Evolutionary conservation across 2,113 vertebrate genomes (phyloP).

Genomic region (Thryonomys swinderianus): DNA sequence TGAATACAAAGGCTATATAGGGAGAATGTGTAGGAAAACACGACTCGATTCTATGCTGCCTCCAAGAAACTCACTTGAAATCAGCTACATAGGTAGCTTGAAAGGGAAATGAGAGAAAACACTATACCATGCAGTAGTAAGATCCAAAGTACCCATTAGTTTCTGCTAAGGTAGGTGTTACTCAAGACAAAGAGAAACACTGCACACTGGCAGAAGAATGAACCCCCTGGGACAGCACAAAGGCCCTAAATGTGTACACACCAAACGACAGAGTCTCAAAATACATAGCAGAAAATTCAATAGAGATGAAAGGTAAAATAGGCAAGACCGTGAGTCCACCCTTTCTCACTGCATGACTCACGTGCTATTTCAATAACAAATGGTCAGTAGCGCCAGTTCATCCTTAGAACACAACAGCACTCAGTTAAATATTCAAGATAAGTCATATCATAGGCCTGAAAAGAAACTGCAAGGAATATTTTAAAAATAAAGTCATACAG

Average conservation of each 20-base stretch:
- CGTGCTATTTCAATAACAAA: not conserved
- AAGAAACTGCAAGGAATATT: not conserved
- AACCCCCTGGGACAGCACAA: not conserved
- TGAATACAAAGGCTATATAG: not conserved
- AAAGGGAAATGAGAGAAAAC: not conserved
- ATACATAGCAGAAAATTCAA: not conserved
- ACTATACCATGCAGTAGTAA: not conserved
- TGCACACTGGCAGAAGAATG: not conserved
- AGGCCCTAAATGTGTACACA: not conserved
- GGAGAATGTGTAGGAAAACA: not conserved
- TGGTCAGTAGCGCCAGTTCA: not conserved
- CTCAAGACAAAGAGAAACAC: not conserved
- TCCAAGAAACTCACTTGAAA: not conserved
- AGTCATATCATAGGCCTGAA: not conserved
- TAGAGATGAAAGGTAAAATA: not conserved
- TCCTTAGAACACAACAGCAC: not conserved
- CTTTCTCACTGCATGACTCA: not conserved
- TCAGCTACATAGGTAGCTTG: not conserved
- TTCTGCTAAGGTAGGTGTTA: not conserved
- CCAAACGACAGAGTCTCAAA: not conserved
- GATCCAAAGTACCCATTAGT: not conserved
- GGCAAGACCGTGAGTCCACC: not conserved
- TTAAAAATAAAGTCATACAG: not conserved
- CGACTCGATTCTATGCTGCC: not conserved
- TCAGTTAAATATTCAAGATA: not conserved